Evolutionary conservation across 2,888 invertebrate species (phyloP).

Genomic region (Sesia bembeciformis): DNA sequence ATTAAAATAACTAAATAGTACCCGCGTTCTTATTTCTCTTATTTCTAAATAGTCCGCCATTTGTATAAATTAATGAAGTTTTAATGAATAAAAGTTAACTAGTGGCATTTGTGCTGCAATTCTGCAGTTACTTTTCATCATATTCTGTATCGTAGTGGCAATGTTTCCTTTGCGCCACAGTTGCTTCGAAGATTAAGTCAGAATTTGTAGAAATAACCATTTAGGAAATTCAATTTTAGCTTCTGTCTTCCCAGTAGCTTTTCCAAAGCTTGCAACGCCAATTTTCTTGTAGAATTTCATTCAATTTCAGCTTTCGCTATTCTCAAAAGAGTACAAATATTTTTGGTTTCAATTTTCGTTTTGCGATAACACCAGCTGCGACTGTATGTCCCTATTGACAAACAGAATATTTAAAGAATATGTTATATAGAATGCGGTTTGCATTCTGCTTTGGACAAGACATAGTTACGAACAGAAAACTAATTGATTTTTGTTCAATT

Average conservation of each 20-base stretch:
- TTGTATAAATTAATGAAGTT: too few species aligned
- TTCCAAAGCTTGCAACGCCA: not conserved
- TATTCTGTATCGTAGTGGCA: not conserved
- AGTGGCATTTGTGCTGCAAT: too few species aligned
- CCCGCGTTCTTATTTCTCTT: too few species aligned
- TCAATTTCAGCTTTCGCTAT: not conserved
- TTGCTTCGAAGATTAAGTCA: not conserved
- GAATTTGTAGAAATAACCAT: not conserved
- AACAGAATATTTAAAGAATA: too few species aligned
- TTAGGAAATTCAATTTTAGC: not conserved
- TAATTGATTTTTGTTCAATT: too few species aligned
- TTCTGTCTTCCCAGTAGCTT: not conserved
- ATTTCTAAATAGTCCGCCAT: too few species aligned
- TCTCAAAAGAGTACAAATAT: not conserved
- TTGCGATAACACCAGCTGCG: not conserved
- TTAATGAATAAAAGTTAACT: too few species aligned
- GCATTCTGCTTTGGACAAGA: too few species aligned
- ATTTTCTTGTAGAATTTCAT: not conserved
- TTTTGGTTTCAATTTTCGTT: not conserved
- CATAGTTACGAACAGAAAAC: too few species aligned
- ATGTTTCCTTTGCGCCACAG: not conserved
- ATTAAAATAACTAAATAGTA: too few species aligned
- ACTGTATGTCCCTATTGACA: not conserved
- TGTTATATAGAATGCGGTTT: too few species aligned
- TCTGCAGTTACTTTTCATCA: too few species aligned